Evolutionary conservation across 1,140 invertebrate species (phyloP), one percentile per base, ranked within the genome.

Genomic region (Cotesia typhae): DNA sequence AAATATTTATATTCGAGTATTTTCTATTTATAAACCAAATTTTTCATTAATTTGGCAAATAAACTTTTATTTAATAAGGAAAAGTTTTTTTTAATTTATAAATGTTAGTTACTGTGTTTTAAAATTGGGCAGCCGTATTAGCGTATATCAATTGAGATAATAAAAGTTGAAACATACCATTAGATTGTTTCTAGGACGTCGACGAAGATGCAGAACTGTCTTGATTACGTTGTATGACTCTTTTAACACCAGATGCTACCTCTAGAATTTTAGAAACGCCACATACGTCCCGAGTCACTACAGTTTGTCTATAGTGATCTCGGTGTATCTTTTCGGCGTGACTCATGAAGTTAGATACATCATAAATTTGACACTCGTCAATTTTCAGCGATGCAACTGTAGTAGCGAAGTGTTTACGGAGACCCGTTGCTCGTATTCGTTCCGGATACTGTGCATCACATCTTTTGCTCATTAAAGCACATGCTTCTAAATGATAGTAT

Each of bases 401-500:
- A 9, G 52, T 55, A 0, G 53, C 53, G 17, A 55, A 55, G 14
- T 55, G 53, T n/a, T 55, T n/a, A 7, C 53, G 53, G 0, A 55
- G n/a, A 10, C n/a, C 0, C 3, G 53, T 55, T 55, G 53, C 63
- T 59, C 74, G 47, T 3, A 75, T 14, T 4, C 60, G 70, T 17
- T 61, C 6, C 14, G 76, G 74, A n/a, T 59, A 14, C 6, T 28
- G 5, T 5, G 74, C 74, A 14, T 70, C 70, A 69, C 74, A 75
- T 17, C 67, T 51, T n/a, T 71, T 37, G 0, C 74, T 9, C 6
- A 77, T 9, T 6, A 75, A 51, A 14, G 68, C 63, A 52, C 76
- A 75, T 0, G 74, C 74, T 20, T 61, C 10, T 4, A 77, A n/a
- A 73, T 70, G 72, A 28, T 72, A 64, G n/a, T 71, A 52, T 7